Percentiles rank a stretch among this genome's conserved stretches.
phyloP scores from a whole-genome alignment of 2,797 vertebrate genomes.

The Catostomus latipinnis region DNA sequence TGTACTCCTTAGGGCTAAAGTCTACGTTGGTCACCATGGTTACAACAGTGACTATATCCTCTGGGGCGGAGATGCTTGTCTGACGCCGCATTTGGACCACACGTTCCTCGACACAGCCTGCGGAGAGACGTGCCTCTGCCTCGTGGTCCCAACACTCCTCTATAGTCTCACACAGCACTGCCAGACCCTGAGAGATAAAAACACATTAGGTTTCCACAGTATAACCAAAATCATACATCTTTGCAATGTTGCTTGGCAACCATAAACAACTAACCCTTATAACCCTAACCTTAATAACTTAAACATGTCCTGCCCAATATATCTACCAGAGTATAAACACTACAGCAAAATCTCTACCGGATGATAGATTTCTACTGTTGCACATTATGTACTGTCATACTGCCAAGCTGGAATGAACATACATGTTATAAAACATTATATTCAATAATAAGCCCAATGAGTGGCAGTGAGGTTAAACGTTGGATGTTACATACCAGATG shows the following conservation, averaged over 20 bases:
- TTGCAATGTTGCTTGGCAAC: too few species aligned
- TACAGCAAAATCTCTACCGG: too few species aligned
- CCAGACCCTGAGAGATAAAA: conserved; percentile 80
- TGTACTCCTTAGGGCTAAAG: conserved; percentile 95
- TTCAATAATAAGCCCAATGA: not conserved
- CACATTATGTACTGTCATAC: too few species aligned
- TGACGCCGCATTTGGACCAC: conserved; percentile 92
- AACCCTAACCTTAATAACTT: too few species aligned
- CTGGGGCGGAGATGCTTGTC: conserved; percentile 83
- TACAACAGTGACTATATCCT: conserved; percentile 93
- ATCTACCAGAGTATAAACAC: too few species aligned
- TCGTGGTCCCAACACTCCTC: conserved; percentile 97
- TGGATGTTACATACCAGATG: conserved; percentile 82
- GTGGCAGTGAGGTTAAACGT: not conserved
- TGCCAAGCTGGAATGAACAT: too few species aligned
- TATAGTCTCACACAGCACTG: conserved; percentile 90
- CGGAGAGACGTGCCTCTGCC: conserved; percentile 89
- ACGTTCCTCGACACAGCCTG: conserved; percentile 90
- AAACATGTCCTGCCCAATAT: too few species aligned
- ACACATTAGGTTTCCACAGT: not conserved
- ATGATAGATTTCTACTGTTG: too few species aligned
- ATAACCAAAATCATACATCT: too few species aligned
- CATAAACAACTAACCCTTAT: too few species aligned
- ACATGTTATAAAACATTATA: too few species aligned
- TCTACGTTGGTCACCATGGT: conserved; percentile 97